Percentiles rank a stretch among this genome's conserved stretches.
Conservation (phyloP, 2,113 vertebrate species). For the Cathartes aura region DNA sequence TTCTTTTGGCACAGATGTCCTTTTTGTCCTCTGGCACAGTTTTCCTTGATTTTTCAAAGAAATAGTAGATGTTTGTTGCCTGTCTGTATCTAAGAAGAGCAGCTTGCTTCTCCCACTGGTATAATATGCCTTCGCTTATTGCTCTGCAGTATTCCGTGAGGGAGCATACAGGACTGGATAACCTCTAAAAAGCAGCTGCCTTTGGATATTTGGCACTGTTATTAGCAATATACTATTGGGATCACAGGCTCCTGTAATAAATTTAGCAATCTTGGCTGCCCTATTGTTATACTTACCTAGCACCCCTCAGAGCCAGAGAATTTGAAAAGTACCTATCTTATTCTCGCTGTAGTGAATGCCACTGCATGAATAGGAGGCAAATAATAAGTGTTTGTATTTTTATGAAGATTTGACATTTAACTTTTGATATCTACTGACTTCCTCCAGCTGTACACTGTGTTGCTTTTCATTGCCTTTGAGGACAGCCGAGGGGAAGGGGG, state of each 20-base stretch:
- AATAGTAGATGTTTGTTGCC: slow-evolving; percentile 50
- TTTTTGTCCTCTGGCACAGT: slow-evolving; percentile 65
- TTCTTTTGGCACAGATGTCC: slow-evolving; percentile 55
- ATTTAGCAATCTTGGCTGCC: slow-evolving; percentile 60
- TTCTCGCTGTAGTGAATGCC: not conserved
- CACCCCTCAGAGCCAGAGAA: slow-evolving; percentile 36
- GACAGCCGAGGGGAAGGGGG: not conserved
- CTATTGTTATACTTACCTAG: slow-evolving; percentile 26
- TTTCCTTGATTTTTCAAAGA: slow-evolving; percentile 60
- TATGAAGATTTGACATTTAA: slow-evolving; percentile 18
- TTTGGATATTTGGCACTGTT: slow-evolving; percentile 66
- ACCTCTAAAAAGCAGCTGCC: slow-evolving; percentile 65
- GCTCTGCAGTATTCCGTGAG: slow-evolving; percentile 42
- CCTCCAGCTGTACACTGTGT: not conserved
- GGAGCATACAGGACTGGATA: slow-evolving; percentile 26
- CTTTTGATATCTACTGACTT: not conserved
- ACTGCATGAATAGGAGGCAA: not conserved
- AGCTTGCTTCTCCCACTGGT: slow-evolving; percentile 56
- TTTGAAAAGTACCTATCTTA: not conserved
- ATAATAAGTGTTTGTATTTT: not conserved
- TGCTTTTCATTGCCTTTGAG: not conserved
- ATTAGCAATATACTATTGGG: slow-evolving; percentile 69
- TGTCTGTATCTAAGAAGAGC: slow-evolving; percentile 38
- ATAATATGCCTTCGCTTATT: slow-evolving; percentile 51
- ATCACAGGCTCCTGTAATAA: slow-evolving; percentile 58